Base-by-base conservation (phyloP, 2,888 invertebrate species). In the Fragum sueziense region DNA sequence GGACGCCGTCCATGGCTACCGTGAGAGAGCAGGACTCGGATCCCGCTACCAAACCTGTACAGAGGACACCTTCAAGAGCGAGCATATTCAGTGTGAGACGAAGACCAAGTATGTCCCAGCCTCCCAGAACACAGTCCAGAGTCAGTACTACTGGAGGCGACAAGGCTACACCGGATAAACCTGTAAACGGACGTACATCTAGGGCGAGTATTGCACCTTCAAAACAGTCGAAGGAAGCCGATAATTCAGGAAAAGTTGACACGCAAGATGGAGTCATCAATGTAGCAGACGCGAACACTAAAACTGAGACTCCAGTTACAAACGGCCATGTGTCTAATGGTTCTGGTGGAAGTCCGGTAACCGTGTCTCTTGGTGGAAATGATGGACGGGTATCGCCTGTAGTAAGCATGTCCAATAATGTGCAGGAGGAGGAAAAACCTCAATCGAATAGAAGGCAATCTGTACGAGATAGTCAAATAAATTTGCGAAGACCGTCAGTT, bases 1-100 rank as follows among this genome's bases (percentile, higher is more conserved):
- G 80, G 31, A 54, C 80, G 27, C 80, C 76, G 2, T 80, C 65
- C n/a, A 65, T 65, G 65, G 65, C 65, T 14, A 65, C 65, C 6
- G 25, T 65, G 9, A 65, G 65, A 22, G 65, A 65, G 27, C n/a
- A 22, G 9, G 65, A 41, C 6, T 25, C 22, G 7, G 34, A 22
- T 9, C 62, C 14, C 25, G 4, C 27, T 33, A n/a, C 61, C 9
- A 65, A 65, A 22, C 29, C 37, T 11, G 27, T 65, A n/a, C 65
- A 65, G 14, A 65, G 65, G 25, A 65, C 41, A 14, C 65, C 65
- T 7, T 65, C 65, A 37, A 37, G 65, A 20, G 65, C 65, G 4
- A 65, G 41, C 41, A 37, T 65, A 25, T 27, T 65, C 2, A 65
- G 65, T 25, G n/a, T 41, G 22, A 41, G 25, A 25, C 65, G 25